Evolutionary conservation across 1,140 invertebrate species (phyloP), one percentile per base, ranked within the genome.

Genomic region (Bombyx mandarina): DNA sequence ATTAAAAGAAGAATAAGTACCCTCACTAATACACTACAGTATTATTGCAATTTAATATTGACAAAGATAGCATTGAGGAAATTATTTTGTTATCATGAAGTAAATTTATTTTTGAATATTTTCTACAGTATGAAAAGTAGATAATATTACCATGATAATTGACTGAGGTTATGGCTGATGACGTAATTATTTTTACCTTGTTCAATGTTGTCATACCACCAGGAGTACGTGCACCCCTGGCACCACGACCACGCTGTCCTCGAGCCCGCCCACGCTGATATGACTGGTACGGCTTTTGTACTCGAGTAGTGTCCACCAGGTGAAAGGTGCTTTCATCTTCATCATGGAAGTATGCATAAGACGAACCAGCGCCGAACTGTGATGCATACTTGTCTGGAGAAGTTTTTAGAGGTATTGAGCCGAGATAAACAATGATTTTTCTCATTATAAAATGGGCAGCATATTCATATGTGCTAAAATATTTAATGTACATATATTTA

Each of bases 301-400:
- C 92, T 45, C 96, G 91, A 2, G 97, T 95, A 1, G 97, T 98
- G 77, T 99, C 97, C 65, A 99, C 98, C 82, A 99, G 87, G 77
- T 99, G 97, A 91, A 99, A 99, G n/a, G 95, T 96, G 61, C 94
- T 97, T 85, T 99, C 98, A 88, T 99, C 98, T 80, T 99, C 98
- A 73, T 99, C 97, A 77, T 99, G 98, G 79, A 95, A 98, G 75
- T 99, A 99, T 1, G 98, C 95, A 90, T 99, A 99, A 71, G 98
- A 97, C 76, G 93, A 97, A 43, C 95, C 95, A 62, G 95, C 93
- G 43, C 97, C 97, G 90, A 98, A 99, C 67, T 97, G 96, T 43
- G 97, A 98, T 54, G 94, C 93, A 86, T 99, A 99, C 83, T 99
- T 99, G 77, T 96, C 96, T 98, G 69, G 12, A 91, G 60, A 35